A percentile compares a stretch with the other conserved stretches of the same genome.
Evolutionary conservation across 1,140 invertebrate genomes (phyloP).

Genomic region (Popillia japonica): DNA sequence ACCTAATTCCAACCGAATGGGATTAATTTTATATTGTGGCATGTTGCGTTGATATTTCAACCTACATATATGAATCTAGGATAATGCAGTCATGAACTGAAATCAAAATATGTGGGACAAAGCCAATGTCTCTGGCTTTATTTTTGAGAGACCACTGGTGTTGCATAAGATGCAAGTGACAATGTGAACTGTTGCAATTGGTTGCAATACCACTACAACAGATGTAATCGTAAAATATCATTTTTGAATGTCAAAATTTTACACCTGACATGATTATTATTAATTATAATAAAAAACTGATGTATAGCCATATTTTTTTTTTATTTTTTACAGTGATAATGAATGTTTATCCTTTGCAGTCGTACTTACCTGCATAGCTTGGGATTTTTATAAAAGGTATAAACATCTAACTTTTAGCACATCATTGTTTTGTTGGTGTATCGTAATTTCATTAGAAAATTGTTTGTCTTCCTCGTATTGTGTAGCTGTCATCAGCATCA

Average conservation of each 20-base stretch:
- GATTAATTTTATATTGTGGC: not conserved
- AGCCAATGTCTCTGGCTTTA: conserved; percentile 17
- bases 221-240: not conserved
- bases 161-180: not conserved
- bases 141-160: not conserved
- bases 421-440: too few species aligned
- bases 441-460: too few species aligned
- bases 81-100: conserved; percentile 2
- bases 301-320: not conserved
- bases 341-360: conserved; percentile 9
- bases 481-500: too few species aligned
- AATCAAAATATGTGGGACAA: conserved; percentile 10
- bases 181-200: too few species aligned
- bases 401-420: too few species aligned
- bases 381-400: conserved; percentile 25
- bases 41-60: not conserved
- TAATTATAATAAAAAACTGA: too few species aligned
- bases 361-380: not conserved
- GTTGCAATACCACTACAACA: too few species aligned
- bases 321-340: conserved; percentile 6
- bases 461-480: too few species aligned
- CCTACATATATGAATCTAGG: not conserved
- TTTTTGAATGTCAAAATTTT: not conserved
- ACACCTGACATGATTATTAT: too few species aligned
- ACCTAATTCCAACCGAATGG: not conserved